Evolutionary conservation across 2,888 invertebrate species (phyloP).

Genomic region (Orchesellides sinensis): DNA sequence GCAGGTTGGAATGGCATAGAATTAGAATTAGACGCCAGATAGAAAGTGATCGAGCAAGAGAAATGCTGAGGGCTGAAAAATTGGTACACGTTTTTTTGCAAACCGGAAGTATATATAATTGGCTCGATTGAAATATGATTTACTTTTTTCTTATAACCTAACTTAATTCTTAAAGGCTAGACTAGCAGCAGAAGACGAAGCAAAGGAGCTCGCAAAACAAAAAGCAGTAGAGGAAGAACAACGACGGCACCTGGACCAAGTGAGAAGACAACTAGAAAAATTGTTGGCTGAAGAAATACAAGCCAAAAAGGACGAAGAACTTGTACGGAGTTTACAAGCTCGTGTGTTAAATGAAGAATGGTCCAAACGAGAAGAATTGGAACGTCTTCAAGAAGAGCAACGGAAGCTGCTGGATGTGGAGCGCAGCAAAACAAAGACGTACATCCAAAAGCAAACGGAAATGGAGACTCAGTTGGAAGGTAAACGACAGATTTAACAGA

Average conservation of each 20-base stretch:
- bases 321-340: conserved; percentile 79
- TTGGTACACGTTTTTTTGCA: conserved; percentile 78
- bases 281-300: conserved; percentile 89
- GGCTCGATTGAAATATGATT: neutral
- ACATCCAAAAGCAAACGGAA: conserved; percentile 84
- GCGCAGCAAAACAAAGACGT: conserved; percentile 85
- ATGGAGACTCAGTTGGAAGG: conserved; percentile 85
- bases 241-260: conserved; percentile 85
- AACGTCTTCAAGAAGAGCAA: conserved; percentile 88
- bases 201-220: conserved; percentile 83
- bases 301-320: conserved; percentile 90
- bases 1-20: conserved; percentile 78
- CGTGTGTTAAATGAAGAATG: conserved; percentile 88
- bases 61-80: conserved; percentile 83
- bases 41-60: conserved; percentile 79
- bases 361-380: conserved; percentile 88
- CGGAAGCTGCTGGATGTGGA: conserved; percentile 85
- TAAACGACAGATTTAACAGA: conserved; percentile 75
- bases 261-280: conserved; percentile 84
- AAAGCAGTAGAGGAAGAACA: conserved; percentile 86
- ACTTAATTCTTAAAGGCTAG: conserved; percentile 77
- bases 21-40: conserved; percentile 78
- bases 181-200: conserved; percentile 80
- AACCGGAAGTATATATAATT: neutral
- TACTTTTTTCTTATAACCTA: neutral